Evolutionary conservation across 2,113 vertebrate genomes (phyloP).

Genomic region (Chloropsis cyanopogon): DNA sequence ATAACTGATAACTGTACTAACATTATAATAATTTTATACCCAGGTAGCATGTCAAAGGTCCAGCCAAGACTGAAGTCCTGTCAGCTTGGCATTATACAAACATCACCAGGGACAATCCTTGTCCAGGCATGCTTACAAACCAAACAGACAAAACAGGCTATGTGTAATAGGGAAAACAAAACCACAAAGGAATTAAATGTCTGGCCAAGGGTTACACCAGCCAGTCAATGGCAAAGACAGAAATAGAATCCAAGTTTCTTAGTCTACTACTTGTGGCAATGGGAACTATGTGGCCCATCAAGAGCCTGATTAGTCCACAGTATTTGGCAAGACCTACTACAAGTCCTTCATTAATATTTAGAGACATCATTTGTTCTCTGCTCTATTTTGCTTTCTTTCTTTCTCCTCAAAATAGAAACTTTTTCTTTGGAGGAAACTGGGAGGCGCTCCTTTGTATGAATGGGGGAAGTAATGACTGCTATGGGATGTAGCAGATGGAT

Average conservation of each 20-base stretch:
- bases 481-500: background rate
- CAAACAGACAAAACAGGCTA: constrained; percentile 14
- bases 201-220: constrained; percentile 6
- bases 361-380: background rate
- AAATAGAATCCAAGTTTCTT: constrained; percentile 29
- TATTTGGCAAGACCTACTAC: background rate
- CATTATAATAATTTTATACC: background rate
- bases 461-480: background rate
- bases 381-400: background rate
- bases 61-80: background rate
- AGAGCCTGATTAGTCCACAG: background rate
- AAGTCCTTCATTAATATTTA: constrained; percentile 1
- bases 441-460: background rate
- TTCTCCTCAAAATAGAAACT: background rate
- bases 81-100: background rate
- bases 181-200: constrained; percentile 5
- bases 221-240: constrained; percentile 12
- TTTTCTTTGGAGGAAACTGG: background rate
- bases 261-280: background rate
- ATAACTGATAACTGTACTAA: background rate
- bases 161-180: constrained; percentile 16
- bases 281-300: background rate
- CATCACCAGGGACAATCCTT: background rate
- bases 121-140: constrained; percentile 20
- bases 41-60: background rate